Evolutionary conservation across 2,113 vertebrate genomes (phyloP), one percentile per base, ranked within the genome.

Genomic region (Cryptoleucopteryx plumbea): DNA sequence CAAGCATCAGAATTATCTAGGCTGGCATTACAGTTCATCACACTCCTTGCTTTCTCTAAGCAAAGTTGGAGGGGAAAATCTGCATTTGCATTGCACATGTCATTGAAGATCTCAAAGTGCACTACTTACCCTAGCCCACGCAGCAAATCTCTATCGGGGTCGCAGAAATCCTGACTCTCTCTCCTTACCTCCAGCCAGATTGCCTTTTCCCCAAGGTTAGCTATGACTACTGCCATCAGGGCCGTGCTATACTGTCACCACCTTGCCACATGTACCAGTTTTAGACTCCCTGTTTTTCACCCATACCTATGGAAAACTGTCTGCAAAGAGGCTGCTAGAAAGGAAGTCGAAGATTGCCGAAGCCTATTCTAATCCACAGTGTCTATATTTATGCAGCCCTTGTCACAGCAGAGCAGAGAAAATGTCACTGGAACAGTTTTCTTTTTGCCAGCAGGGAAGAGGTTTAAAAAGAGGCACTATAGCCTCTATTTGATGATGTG

Each of bases 381-480:
- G 68, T 71, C 91, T 94, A 88, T 96, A 95, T 94, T 95, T 96
- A 96, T 93, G 83, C 80, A 88, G 94, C 88, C 94, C 73, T 82
- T 97, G 86, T 92, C 79, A 93, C 66, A 86, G 89, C 55, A 86
- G 83, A 90, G 45, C 86, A 95, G 56, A 81, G 77, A 93, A 94
- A 95, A 95, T 95, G 92, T 88, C 91, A 96, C 83, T 96, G 91
- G 95, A 94, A 96, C 93, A 93, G 87, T 88, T 74, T 88, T 79
- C 73, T 94, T 94, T 91, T 83, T 96, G 96, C 95, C 94, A 96
- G 73, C 78, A 95, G 91, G 82, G 86, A 95, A 73, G 86, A 91
- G 89, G 86, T 92, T 97, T 89, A 89, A 86, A 94, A 94, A 92
- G 74, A 96, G 65, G 43, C 94, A 90, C 82, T 47, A 55, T 78